Conservation (phyloP, 2,888 invertebrate species). For the Platycnemis pennipes region DNA sequence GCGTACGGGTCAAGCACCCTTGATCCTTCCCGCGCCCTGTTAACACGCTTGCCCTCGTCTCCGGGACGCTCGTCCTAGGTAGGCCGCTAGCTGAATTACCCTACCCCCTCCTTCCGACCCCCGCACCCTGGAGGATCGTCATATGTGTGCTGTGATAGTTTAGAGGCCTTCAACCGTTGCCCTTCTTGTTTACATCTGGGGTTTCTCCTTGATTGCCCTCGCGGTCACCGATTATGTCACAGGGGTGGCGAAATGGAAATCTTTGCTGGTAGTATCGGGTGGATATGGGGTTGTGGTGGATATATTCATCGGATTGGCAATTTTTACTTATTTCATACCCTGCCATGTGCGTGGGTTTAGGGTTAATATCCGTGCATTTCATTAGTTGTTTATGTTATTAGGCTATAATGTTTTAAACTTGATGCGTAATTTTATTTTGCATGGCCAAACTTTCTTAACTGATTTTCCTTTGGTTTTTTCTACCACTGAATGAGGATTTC, state of each 20-base stretch:
- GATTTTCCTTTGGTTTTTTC: too few species aligned
- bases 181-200: background rate
- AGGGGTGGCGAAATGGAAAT: background rate
- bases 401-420: too few species aligned
- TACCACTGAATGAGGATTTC: too few species aligned
- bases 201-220: background rate
- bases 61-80: background rate
- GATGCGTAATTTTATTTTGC: too few species aligned
- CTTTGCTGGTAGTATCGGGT: background rate
- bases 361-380: too few species aligned
- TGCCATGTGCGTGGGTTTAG: too few species aligned
- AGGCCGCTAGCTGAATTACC: background rate
- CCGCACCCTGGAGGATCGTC: background rate
- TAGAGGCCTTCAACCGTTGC: slow-evolving; percentile 12
- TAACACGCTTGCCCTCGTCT: too few species aligned
- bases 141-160: background rate
- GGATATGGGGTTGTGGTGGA: background rate
- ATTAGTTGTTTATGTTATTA: too few species aligned
- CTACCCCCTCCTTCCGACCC: background rate
- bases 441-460: too few species aligned
- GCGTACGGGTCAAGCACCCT: background rate
- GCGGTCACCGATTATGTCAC: background rate
- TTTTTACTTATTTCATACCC: background rate
- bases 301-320: background rate
- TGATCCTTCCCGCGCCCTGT: background rate